Evolutionary conservation across 2,797 vertebrate species (phyloP), one percentile per base, ranked within the genome.

Genomic region (Zenarchopterus dispar): DNA sequence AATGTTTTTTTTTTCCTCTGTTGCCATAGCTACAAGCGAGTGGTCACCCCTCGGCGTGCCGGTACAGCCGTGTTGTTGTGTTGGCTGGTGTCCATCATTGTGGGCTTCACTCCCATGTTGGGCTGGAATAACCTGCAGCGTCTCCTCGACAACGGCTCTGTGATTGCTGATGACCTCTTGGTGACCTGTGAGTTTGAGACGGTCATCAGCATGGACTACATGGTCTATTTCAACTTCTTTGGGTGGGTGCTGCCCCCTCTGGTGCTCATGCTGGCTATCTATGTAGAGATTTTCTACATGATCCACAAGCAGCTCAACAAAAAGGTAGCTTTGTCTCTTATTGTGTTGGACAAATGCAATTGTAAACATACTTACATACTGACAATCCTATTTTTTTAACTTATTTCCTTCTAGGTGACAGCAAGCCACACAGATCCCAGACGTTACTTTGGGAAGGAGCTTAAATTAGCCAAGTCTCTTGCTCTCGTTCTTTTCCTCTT

Each of bases 201-300:
- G 0, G 96, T 99, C 81, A 98, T 99, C 93, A 96, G 96, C 91
- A 99, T 99, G 98, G 91, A 98, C 71, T 99, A 99, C 86, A 99
- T 99, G 97, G 98, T 99, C 50, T 99, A 99, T 89, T 99, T 99
- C 90, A 99, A 98, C 92, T 99, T 99, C 89, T 97, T 99, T 0
- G 90, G 95, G 39, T 99, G 97, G 96, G 96, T 99, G 67, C 93
- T 99, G 60, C 97, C 96, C 0, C 97, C 98, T 0, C 91, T 99
- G 51, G 60, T 98, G 24, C 92, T 99, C 66, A 99, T 99, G 97
- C 84, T 97, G 42, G 86, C 94, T 77, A 97, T 99, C 85, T 99
- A 99, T 67, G 80, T 93, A 4, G 96, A 99, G 84, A 97, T 99
- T 73, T 99, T 99, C 93, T 96, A 97, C 88, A 95, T 98, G 89